A percentile compares a stretch with the other conserved stretches of the same genome.
These are phyloP conservation scores for Xiphorhynchus elegans DNA, from an alignment of 2,113 vertebrate species.

Conservation along the genomic window DNA sequence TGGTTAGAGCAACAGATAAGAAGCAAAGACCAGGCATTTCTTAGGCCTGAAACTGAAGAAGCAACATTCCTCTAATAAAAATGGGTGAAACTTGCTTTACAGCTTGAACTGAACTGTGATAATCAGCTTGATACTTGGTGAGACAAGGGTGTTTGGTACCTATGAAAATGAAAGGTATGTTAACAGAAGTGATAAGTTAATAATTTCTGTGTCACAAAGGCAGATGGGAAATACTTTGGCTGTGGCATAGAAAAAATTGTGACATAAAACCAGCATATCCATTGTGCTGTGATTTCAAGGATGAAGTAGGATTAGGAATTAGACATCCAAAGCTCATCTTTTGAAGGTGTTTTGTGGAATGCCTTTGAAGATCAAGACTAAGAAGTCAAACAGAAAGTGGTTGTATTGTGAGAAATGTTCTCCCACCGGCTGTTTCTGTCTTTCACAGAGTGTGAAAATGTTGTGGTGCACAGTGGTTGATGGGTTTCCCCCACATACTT, in stretches of 20 bases:
- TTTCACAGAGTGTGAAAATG: background rate
- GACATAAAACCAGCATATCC: background rate
- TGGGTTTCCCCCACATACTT: constrained; percentile 53
- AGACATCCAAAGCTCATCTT: constrained; percentile 32
- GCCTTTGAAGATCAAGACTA: constrained; percentile 63
- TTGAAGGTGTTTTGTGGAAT: constrained; percentile 58
- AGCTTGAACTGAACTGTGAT: background rate
- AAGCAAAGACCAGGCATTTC: background rate
- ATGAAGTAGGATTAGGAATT: background rate
- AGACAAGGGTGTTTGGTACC: background rate
- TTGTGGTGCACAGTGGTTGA: background rate
- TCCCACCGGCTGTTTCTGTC: constrained; percentile 25
- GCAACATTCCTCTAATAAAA: background rate
- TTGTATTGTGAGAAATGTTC: constrained; percentile 1
- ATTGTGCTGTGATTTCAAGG: background rate
- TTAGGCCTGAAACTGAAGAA: constrained; percentile 6
- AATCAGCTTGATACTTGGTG: background rate
- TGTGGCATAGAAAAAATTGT: background rate
- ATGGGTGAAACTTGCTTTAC: background rate
- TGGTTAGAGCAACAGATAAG: background rate
- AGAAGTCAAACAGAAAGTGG: constrained; percentile 27
- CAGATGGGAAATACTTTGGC: background rate
- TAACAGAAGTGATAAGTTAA: background rate
- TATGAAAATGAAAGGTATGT: background rate
- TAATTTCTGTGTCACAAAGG: background rate